phyloP scores from a whole-genome alignment of 2,797 vertebrate genomes.

The Pangasius sanitwongsei region DNA sequence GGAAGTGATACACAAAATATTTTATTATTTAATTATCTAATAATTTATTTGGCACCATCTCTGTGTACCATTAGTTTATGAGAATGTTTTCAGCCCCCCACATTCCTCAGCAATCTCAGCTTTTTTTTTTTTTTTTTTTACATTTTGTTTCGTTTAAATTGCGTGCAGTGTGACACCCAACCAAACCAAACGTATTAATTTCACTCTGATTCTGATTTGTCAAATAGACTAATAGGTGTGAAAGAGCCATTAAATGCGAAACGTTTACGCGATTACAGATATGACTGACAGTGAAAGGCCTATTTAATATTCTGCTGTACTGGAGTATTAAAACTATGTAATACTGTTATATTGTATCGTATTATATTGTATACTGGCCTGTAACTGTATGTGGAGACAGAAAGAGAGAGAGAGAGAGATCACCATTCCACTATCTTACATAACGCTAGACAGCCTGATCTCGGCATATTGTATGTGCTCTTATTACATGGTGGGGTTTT shows the following conservation, averaged over 20 bases:
- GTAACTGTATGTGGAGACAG: conserved; percentile 5
- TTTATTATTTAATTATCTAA: background rate
- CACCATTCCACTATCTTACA: conserved; percentile 35
- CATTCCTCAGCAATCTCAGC: background rate
- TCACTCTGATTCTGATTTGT: background rate
- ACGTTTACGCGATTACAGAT: background rate
- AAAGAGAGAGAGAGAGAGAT: conserved; percentile 24
- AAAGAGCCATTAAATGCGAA: background rate
- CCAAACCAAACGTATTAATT: background rate
- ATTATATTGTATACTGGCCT: background rate
- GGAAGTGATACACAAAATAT: background rate
- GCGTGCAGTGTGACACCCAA: background rate
- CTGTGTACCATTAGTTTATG: background rate
- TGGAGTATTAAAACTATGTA: background rate
- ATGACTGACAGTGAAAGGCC: background rate
- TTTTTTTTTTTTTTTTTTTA: background rate
- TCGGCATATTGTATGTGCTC: conserved; percentile 42
- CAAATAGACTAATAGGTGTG: background rate
- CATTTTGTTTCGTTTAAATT: background rate
- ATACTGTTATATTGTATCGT: too few species aligned
- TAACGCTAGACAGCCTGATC: conserved; percentile 45
- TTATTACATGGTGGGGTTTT: conserved; percentile 19
- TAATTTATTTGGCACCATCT: background rate
- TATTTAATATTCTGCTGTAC: conserved; percentile 33
- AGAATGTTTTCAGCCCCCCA: background rate